These are phyloP conservation scores for Pentamera pediparva DNA, from an alignment of 53 echinoderm and acorn worm genomes.

Conservation along the genomic window DNA sequence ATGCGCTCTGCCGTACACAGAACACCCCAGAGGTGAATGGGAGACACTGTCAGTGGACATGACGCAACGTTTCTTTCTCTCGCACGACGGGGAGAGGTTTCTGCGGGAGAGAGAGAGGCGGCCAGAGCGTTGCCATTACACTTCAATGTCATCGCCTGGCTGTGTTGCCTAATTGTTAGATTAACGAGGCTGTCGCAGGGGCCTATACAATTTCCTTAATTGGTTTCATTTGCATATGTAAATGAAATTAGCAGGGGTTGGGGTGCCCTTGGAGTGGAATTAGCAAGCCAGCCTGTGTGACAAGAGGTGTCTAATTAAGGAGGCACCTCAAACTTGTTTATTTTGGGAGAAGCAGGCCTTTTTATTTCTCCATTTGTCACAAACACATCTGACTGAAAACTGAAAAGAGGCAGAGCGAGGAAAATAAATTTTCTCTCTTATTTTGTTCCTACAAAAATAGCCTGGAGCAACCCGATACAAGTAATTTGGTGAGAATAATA, in stretches of 20 bases:
- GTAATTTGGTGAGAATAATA: no score
- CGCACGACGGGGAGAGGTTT: not conserved
- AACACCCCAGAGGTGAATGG: no score
- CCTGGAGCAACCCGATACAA: no score
- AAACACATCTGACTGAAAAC: no score
- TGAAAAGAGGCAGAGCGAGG: no score
- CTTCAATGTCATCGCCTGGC: constrained; percentile 15
- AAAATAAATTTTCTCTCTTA: no score
- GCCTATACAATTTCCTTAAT: constrained; percentile 40
- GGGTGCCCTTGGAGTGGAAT: constrained; percentile 32
- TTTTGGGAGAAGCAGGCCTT: not conserved
- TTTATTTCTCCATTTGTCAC: no score
- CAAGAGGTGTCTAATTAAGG: constrained; percentile 33
- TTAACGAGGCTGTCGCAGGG: constrained; percentile 28
- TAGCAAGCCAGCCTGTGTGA: constrained; percentile 12
- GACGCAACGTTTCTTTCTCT: constrained; percentile 11
- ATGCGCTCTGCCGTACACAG: no score
- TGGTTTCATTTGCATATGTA: constrained; percentile 43
- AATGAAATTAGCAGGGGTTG: constrained; percentile 28
- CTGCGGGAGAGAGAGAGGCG: not conserved
- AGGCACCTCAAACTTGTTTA: constrained; percentile 26
- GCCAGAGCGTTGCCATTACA: not conserved
- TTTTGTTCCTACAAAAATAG: no score
- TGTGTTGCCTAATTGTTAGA: constrained; percentile 26
- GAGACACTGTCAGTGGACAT: constrained; percentile 34